phyloP scores from a whole-genome alignment of 2,888 invertebrate species.

The Bellardia pandia region DNA sequence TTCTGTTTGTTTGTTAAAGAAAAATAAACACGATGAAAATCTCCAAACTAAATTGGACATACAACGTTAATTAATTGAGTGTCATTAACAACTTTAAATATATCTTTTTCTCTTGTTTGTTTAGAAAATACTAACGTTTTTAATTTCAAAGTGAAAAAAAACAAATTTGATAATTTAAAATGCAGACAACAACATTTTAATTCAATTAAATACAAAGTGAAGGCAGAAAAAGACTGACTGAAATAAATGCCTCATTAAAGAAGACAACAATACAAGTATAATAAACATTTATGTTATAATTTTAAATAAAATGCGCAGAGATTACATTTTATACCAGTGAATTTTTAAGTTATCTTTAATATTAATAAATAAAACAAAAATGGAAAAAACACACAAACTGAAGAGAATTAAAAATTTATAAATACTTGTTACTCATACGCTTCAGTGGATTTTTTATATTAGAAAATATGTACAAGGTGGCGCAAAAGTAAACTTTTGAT shows the following conservation, averaged over 20 bases:
- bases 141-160: background rate
- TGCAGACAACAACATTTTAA: slow-evolving; percentile 12
- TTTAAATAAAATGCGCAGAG: background rate
- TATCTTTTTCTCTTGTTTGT: background rate
- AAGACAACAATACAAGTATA: background rate
- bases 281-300: background rate
- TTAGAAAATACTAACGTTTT: background rate
- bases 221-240: background rate
- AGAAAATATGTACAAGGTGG: too few species aligned
- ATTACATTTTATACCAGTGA: background rate
- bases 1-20: background rate
- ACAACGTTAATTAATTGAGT: slow-evolving; percentile 56
- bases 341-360: background rate
- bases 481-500: too few species aligned
- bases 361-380: background rate
- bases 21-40: background rate
- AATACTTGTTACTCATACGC: slow-evolving; percentile 44
- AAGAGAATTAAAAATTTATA: slow-evolving; percentile 29
- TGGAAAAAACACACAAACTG: background rate
- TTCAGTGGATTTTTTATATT: slow-evolving; percentile 32
- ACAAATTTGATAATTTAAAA: background rate
- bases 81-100: slow-evolving; percentile 39
- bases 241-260: slow-evolving; percentile 5
- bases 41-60: slow-evolving; percentile 21
- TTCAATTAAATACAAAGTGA: slow-evolving; percentile 19